Conservation (phyloP, 2,888 invertebrate genomes). For the Pollenia labialis region DNA sequence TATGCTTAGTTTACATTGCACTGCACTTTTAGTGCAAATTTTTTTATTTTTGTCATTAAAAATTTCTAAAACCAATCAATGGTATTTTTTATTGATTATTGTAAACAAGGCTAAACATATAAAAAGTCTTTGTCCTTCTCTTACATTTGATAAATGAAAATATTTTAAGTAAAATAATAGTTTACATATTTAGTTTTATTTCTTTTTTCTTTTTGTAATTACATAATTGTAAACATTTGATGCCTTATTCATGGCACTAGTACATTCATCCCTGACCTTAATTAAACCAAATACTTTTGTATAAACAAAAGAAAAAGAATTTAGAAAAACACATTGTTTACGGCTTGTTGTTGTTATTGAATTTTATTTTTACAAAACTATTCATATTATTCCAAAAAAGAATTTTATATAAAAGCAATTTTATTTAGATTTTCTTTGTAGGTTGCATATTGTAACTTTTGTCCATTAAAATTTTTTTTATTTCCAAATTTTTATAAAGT, state of each 20-base stretch:
- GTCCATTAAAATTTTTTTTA: too few relatives aligned
- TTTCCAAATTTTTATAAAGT: too few relatives aligned
- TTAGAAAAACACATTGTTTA: constrained; percentile 6
- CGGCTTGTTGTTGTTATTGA: not conserved
- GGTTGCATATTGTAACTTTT: too few relatives aligned
- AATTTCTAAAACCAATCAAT: constrained; percentile 21
- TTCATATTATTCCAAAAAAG: not conserved
- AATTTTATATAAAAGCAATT: not conserved
- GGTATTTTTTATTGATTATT: constrained; percentile 13
- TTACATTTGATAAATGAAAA: not conserved
- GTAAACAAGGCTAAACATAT: constrained; percentile 15
- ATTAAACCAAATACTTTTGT: constrained; percentile 34
- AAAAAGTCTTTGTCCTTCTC: constrained; percentile 7
- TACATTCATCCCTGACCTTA: constrained; percentile 61
- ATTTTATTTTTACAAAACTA: constrained; percentile 6
- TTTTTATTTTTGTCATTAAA: not conserved
- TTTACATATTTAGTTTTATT: too few relatives aligned
- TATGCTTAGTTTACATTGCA: not conserved
- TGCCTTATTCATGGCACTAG: not conserved
- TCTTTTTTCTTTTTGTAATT: not conserved
- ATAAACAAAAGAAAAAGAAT: constrained; percentile 9
- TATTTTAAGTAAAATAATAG: not conserved
- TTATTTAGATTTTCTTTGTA: too few relatives aligned
- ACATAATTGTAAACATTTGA: constrained; percentile 8
- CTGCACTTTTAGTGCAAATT: not conserved